Evolutionary conservation across 2,888 invertebrate genomes (phyloP), one percentile per base, ranked within the genome.

Genomic region (Heliconius sara): DNA sequence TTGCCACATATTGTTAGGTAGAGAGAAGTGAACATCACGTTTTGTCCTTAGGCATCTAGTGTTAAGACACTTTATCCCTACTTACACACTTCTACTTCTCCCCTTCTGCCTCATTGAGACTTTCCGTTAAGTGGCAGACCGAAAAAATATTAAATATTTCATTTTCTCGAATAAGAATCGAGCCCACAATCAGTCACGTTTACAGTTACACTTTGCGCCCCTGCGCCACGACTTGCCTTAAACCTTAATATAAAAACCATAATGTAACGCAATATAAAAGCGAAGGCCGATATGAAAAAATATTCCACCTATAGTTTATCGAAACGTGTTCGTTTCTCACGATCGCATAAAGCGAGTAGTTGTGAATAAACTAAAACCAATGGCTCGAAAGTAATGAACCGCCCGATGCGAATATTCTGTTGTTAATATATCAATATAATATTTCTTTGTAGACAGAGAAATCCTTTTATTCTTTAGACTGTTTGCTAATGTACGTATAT

Each of bases 321-420:
- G 65, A 70, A 78, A 80, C 70, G 77, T 80, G 80, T 68, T 74
- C 60, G 65, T 47, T 77, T 78, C 77, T 77, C 80, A 80, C 80
- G 80, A 39, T 47, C 74, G 13, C 57, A 77, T 72, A 71, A 68
- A 74, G 77, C 77, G 43, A 39, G 65, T 67, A 71, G 65, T 73
- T 78, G 72, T 82, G 77, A 63, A 77, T 75, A 77, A 78, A 75
- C 79, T 76, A 70, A 66, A 79, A 66, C 66, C 82, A 82, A 79
- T 75, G 79, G 79, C 71, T 60, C 76, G 79, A 81, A 79, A 77
- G 70, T 82, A 82, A 82, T 78, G 78, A 70, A 74, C 76, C 63
- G 57, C 47, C 60, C 75, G 13, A 75, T 47, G 27, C 30, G 75
- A 66, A 75, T 75, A 65, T 75, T 27, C 47, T 75, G 65, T 39